Evolutionary conservation across 2,113 vertebrate genomes (phyloP).

Genomic region (Actinemys pallida): DNA sequence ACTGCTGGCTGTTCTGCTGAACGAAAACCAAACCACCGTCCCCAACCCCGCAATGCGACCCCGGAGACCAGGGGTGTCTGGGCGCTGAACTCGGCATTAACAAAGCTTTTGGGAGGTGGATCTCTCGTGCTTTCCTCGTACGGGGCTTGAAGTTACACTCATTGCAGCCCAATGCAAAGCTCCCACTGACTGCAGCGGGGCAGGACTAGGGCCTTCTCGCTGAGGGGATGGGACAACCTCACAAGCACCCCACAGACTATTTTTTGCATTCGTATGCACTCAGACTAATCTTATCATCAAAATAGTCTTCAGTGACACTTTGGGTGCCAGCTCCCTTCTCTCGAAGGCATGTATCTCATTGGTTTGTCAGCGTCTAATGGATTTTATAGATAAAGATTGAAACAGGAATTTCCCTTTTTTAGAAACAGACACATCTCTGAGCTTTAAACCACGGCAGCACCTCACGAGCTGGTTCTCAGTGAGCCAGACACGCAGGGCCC

Average conservation of each 20-base stretch:
- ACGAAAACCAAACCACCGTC: background rate
- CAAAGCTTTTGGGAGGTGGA: background rate
- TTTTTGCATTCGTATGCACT: background rate
- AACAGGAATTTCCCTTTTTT: background rate
- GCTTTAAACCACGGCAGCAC: background rate
- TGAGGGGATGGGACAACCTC: background rate
- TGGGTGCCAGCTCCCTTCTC: background rate
- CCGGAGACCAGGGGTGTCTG: background rate
- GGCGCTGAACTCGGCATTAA: background rate
- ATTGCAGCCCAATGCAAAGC: background rate
- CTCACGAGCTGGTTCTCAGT: background rate
- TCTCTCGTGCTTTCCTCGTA: background rate
- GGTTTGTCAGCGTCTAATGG: background rate
- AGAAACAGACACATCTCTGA: background rate
- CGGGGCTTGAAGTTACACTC: background rate
- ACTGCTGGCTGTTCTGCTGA: background rate
- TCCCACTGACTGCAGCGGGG: background rate
- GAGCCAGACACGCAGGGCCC: background rate
- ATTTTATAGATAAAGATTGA: background rate
- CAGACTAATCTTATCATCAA: background rate
- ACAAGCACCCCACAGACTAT: too few species aligned
- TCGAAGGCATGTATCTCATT: background rate
- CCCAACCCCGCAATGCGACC: background rate
- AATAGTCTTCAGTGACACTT: background rate
- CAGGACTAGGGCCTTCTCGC: background rate